phyloP scores from a whole-genome alignment of 2,113 vertebrate genomes.

The Aphyosemion australe region DNA sequence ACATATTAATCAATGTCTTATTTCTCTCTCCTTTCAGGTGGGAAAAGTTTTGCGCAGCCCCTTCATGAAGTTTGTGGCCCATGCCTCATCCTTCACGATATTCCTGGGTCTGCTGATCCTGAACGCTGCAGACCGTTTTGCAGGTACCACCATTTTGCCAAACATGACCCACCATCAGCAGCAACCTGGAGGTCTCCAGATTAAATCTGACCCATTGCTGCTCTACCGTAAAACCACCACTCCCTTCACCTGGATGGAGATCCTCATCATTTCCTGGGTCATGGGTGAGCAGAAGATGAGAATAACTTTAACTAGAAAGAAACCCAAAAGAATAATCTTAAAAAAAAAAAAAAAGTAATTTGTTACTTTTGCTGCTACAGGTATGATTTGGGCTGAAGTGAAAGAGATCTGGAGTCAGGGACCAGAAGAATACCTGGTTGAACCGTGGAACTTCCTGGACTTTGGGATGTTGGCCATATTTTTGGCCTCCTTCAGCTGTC shows the following conservation, averaged over 20 bases:
- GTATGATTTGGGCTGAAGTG: slow-evolving; percentile 99
- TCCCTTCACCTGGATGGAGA: slow-evolving; percentile 97
- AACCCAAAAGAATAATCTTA: not conserved
- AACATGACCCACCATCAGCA: slow-evolving; percentile 88
- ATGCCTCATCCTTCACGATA: slow-evolving; percentile 96
- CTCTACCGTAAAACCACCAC: slow-evolving; percentile 96
- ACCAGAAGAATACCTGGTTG: slow-evolving; percentile 93
- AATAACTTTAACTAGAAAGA: not conserved
- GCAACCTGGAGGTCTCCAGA: slow-evolving; percentile 52
- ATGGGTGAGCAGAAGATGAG: slow-evolving; percentile 79
- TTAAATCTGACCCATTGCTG: slow-evolving; percentile 51
- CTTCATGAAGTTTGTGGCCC: slow-evolving; percentile 98
- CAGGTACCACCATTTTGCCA: slow-evolving; percentile 88
- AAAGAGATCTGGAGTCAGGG: slow-evolving; percentile 99
- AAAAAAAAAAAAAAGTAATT: not conserved
- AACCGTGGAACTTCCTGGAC: slow-evolving; percentile 97
- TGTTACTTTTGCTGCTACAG: slow-evolving; percentile 64
- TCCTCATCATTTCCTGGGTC: slow-evolving; percentile 97
- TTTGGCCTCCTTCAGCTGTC: slow-evolving; percentile 93
- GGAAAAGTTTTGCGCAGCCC: slow-evolving; percentile 94
- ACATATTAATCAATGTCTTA: not conserved
- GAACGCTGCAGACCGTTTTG: slow-evolving; percentile 96
- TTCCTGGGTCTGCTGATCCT: slow-evolving; percentile 95
- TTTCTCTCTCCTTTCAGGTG: slow-evolving; percentile 76
- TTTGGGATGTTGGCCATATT: slow-evolving; percentile 99